Conservation (phyloP, 2,888 invertebrate species). For the Halictus ligatus region DNA sequence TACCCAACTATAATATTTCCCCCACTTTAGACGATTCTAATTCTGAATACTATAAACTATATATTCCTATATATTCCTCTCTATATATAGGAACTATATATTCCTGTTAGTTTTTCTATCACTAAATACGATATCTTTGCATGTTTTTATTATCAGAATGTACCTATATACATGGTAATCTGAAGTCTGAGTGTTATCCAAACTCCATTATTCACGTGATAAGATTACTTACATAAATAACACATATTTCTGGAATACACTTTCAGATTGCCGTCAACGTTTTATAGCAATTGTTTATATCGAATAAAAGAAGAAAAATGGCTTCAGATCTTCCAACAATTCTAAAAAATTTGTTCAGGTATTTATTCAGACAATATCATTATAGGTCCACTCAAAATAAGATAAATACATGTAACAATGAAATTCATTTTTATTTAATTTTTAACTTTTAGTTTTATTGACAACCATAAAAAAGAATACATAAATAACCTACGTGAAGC, state of each 20-base stretch:
- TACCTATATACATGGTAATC: background rate
- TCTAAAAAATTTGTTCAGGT: constrained; percentile 76
- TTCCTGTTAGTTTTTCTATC: background rate
- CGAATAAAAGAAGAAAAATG: constrained; percentile 54
- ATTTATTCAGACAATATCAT: constrained; percentile 3
- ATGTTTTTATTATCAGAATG: background rate
- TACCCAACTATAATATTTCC: background rate
- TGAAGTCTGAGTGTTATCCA: background rate
- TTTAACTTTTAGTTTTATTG: constrained; percentile 88
- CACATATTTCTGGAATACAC: background rate
- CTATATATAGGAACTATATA: too few species aligned
- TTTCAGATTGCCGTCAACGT: background rate
- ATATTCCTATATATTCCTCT: too few species aligned
- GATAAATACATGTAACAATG: background rate
- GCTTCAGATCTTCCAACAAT: constrained; percentile 70
- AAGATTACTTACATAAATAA: background rate
- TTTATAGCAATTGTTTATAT: background rate
- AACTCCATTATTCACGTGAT: background rate
- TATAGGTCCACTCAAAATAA: background rate
- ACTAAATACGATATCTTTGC: background rate
- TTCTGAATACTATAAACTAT: background rate
- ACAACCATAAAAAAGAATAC: constrained; percentile 90
- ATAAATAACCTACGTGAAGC: constrained; percentile 92
- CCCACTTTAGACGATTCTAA: background rate
- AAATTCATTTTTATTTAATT: constrained; percentile 10